These are phyloP conservation scores for Listrodromus nycthemerus DNA, from an alignment of 2,888 invertebrate species.

Conservation along the genomic window DNA sequence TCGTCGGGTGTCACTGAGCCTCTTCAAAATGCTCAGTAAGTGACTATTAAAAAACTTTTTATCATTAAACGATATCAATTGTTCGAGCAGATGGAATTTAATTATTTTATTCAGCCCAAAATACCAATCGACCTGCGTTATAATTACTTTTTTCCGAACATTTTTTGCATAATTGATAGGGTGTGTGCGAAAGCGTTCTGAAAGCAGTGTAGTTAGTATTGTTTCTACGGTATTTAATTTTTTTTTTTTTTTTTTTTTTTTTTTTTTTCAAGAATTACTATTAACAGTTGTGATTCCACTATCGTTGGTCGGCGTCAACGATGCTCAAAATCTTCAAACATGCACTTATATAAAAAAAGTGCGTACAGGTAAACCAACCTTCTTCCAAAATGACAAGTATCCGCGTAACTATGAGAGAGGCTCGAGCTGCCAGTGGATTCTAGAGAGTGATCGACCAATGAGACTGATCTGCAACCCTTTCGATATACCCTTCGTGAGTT, in stretches of 20 bases:
- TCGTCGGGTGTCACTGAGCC: conserved; percentile 54
- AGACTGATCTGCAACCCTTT: conserved; percentile 85
- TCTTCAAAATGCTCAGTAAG: conserved; percentile 55
- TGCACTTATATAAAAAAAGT: conserved; percentile 85
- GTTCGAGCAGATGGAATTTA: background rate
- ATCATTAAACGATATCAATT: too few relatives aligned
- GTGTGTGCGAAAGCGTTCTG: background rate
- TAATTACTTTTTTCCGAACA: too few relatives aligned
- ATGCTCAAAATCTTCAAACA: conserved; percentile 77
- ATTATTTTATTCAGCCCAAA: background rate
- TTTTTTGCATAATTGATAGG: background rate
- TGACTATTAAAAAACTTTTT: conserved; percentile 4
- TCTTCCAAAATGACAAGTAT: conserved; percentile 85
- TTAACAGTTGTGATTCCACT: conserved; percentile 76
- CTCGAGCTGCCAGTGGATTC: conserved; percentile 86
- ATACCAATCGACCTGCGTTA: background rate
- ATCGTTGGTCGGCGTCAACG: conserved; percentile 75
- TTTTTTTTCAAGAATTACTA: conserved; percentile 58
- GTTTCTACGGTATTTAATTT: too few relatives aligned
- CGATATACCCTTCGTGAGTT: conserved; percentile 85
- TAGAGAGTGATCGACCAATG: conserved; percentile 82
- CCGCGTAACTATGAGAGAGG: conserved; percentile 83
- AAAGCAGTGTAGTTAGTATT: too few relatives aligned
- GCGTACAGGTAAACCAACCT: conserved; percentile 81
- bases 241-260: background rate